Base-by-base conservation (phyloP, 2,888 invertebrate genomes). In the Callimorpha dominula region DNA sequence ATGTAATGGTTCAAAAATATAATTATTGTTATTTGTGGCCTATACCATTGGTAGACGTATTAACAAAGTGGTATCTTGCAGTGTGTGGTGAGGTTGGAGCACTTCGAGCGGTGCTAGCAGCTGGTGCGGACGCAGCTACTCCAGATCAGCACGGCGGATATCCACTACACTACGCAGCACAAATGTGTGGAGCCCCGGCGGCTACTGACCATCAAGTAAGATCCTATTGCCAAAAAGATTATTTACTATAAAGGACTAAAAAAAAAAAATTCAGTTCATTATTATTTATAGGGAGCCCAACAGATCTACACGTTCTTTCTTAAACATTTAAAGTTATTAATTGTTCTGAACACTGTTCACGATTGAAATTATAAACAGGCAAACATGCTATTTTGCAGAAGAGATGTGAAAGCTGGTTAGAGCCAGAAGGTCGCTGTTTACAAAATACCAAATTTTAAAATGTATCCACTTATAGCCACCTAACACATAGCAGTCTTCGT, bases 101-200 rank as follows among this genome's bases (percentile, higher is more conserved):
- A 31, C 94, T 99, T 78, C 97, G 99, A 63, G 96, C 98, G 1
- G 97, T 99, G 65, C 93, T 99, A 83, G 97, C 97, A 4, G 97
- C 97, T 2, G 99, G 99, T 7, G 99, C 99, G 0, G 97, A 98
- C 84, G 97, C 99, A 11, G 97, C 98, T 17, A 98, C 98, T 0
- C 97, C 99, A 0, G 99, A 99, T 93, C 97, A 98, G 81, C 98
- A 99, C 90, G 99, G 99, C 40, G 99, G 99, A 20, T 99, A 98
- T 86, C 99, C 99, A 0, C 95, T 99, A 72, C 99, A 99, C 93
- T 99, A 99, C 93, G 99, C 99, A 0, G 99, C 99, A 17, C 99
- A 99, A 94, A 99, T 99, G 97, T 99, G 99, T 89, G 99, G 98
- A 1, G 97, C 98, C 40, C 97, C 97, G 40, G 97, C 97, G 63